Evolutionary conservation across 2,113 vertebrate species (phyloP).

Genomic region (Narcine bancroftii): DNA sequence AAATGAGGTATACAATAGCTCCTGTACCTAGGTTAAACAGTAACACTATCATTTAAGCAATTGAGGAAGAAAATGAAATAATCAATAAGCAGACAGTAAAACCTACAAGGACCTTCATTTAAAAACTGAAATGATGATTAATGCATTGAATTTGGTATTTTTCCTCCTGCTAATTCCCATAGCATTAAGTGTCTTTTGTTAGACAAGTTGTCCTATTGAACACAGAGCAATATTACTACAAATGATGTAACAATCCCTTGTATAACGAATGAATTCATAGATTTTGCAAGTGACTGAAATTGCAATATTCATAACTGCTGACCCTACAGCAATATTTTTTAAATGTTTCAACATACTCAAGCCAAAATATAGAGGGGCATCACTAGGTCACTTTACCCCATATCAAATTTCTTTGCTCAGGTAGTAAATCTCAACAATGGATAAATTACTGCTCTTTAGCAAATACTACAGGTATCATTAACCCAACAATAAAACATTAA

Average conservation of each 20-base stretch:
- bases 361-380: background rate
- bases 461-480: background rate
- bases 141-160: background rate
- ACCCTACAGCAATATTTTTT: background rate
- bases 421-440: background rate
- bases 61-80: slow-evolving; percentile 52
- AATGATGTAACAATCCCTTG: no score
- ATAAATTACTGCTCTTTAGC: background rate
- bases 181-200: background rate
- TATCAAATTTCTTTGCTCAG: background rate
- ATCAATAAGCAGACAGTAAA: slow-evolving; percentile 42
- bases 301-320: slow-evolving; percentile 1
- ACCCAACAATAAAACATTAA: background rate
- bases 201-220: background rate
- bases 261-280: background rate
- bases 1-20: slow-evolving; percentile 97
- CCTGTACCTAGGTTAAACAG: slow-evolving; percentile 59
- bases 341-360: background rate
- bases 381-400: no score
- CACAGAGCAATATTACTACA: background rate
- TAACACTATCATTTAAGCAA: slow-evolving; percentile 53
- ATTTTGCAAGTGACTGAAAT: background rate
- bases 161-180: no score
- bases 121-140: background rate
- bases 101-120: slow-evolving; percentile 43